phyloP scores from a whole-genome alignment of 2,888 invertebrate species.

The Aricia artaxerxes region DNA sequence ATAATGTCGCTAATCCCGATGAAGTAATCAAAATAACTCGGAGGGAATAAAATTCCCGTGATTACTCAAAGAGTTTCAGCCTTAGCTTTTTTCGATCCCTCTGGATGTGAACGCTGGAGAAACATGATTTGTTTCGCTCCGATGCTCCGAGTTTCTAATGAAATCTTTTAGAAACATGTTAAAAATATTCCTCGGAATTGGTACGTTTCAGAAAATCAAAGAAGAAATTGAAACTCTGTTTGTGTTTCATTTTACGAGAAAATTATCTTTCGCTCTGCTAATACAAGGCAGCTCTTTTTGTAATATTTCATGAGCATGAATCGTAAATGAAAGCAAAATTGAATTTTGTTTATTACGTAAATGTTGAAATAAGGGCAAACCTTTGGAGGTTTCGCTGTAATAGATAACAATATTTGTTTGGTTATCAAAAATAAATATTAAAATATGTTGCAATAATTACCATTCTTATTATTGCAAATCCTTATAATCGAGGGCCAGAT shows the following conservation, averaged over 20 bases:
- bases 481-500: neutral
- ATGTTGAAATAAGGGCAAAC: neutral
- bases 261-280: slow-evolving; percentile 18
- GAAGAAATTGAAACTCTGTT: slow-evolving; percentile 22
- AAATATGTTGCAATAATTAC: too few relatives aligned
- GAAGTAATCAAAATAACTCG: slow-evolving; percentile 60
- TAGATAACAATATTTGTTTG: neutral
- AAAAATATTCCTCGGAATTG: slow-evolving; percentile 25
- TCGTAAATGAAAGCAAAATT: slow-evolving; percentile 4
- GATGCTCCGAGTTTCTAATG: slow-evolving; percentile 30
- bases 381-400: neutral
- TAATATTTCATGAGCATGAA: slow-evolving; percentile 18
- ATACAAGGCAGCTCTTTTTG: slow-evolving; percentile 14
- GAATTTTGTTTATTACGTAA: slow-evolving; percentile 1
- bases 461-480: too few relatives aligned
- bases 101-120: slow-evolving; percentile 48
- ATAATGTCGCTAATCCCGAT: slow-evolving; percentile 38
- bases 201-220: slow-evolving; percentile 20
- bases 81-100: slow-evolving; percentile 59
- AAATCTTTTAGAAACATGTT: slow-evolving; percentile 26
- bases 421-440: neutral
- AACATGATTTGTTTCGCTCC: slow-evolving; percentile 49
- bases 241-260: slow-evolving; percentile 29
- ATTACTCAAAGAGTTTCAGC: slow-evolving; percentile 66
- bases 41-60: slow-evolving; percentile 55